Evolutionary conservation across 2,113 vertebrate species (phyloP).

Genomic region (Anhinga rufa): DNA sequence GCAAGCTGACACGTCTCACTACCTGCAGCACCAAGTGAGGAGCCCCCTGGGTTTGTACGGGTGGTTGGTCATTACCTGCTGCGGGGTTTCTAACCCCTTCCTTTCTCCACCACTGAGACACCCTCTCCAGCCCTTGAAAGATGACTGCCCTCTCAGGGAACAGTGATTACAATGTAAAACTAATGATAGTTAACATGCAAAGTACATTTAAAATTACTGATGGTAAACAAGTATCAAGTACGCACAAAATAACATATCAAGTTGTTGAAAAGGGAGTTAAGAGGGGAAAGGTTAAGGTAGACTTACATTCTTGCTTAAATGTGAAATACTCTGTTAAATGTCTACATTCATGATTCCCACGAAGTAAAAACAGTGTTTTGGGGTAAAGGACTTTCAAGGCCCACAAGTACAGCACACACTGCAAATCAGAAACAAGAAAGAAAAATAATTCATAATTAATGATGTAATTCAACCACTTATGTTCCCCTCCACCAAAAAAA

Average conservation of each 20-base stretch:
- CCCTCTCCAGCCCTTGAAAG: neutral
- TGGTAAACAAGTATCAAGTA: neutral
- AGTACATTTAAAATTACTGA: neutral
- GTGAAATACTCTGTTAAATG: constrained; percentile 99
- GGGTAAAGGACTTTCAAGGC: constrained; percentile 99
- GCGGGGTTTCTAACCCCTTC: rapidly evolving
- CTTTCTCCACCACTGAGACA: neutral
- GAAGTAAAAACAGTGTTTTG: constrained; percentile 99
- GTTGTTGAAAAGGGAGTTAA: neutral
- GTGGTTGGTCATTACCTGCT: rapidly evolving
- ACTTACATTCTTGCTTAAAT: constrained; percentile 99
- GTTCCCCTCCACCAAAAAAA: neutral
- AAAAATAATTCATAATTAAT: neutral
- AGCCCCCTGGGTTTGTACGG: neutral
- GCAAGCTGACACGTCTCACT: neutral
- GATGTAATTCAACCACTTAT: neutral
- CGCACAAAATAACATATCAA: neutral
- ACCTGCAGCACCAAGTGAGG: neutral
- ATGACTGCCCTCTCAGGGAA: neutral
- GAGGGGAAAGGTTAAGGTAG: neutral
- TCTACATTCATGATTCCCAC: constrained; percentile 99
- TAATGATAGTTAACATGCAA: neutral
- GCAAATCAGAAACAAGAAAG: constrained; percentile 45
- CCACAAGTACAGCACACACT: constrained; percentile 99
- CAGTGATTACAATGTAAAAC: neutral